Percentiles rank a stretch among this genome's conserved stretches.
phyloP scores from a whole-genome alignment of 2,888 invertebrate species.

The Lucinisca nassula region DNA sequence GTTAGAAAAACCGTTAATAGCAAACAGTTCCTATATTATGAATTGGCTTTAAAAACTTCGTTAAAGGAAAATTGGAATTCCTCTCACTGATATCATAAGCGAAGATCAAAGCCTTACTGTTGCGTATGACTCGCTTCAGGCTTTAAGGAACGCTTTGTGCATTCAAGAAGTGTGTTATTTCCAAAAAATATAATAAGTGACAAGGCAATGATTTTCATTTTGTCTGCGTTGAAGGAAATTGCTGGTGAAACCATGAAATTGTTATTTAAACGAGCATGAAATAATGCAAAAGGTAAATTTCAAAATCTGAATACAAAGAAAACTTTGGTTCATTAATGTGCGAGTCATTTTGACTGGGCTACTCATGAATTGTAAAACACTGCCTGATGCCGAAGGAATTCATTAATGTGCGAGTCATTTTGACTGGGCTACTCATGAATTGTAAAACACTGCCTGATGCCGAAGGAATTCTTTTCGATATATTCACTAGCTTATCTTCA shows the following conservation, averaged over 20 bases:
- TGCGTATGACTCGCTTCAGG: conserved; percentile 18
- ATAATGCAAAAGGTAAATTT: conserved; percentile 23
- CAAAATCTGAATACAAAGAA: neutral
- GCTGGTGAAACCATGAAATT: conserved; percentile 19
- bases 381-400: conserved; percentile 25
- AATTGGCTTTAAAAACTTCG: conserved; percentile 30
- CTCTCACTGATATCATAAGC: conserved; percentile 37
- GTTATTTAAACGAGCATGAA: neutral
- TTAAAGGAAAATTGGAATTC: conserved; percentile 53
- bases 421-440: conserved; percentile 41
- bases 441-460: conserved; percentile 29
- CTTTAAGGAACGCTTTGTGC: conserved; percentile 9
- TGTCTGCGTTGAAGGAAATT: conserved; percentile 34
- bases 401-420: neutral
- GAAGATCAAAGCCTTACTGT: conserved; percentile 32
- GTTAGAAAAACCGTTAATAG: conserved; percentile 23
- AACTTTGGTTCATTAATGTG: conserved; percentile 14
- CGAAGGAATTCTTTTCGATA: conserved; percentile 23
- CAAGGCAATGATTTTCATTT: conserved; percentile 36
- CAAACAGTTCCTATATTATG: conserved; percentile 48
- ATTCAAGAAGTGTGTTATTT: neutral
- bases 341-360: conserved; percentile 29
- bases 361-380: conserved; percentile 38
- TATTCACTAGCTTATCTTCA: conserved; percentile 10
- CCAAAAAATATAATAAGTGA: conserved; percentile 40